Evolutionary conservation across 2,888 invertebrate species (phyloP), one percentile per base, ranked within the genome.

Genomic region (Apotomis betuletana): DNA sequence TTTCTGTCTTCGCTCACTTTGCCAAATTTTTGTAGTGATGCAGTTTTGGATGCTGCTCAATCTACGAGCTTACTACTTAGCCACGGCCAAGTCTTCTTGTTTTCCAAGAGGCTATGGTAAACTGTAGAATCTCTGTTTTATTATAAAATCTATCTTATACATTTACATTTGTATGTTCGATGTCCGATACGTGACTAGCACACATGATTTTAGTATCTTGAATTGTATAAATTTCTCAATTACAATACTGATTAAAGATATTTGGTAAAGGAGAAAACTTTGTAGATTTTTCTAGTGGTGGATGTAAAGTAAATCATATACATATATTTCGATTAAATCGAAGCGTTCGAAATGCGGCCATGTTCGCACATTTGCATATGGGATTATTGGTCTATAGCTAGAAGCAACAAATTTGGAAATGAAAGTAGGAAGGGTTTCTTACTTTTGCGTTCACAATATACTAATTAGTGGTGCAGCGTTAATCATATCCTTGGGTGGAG

Each of bases 11-110:
- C 46, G 77, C 79, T 79, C 79, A 79, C 74, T 75, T 74, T 74
- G 79, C 80, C 79, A 80, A 80, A 79, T 79, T 78, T 78, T 77
- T 60, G 68, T 75, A 74, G 58, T 52, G 15, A 60, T 15, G 58
- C 52, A 67, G 55, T 46, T 44, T 44, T 55, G 36, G 55, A 65
- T 57, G 10, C 55, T 36, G 65, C 65, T 65, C 65, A 65, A 65
- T 57, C 46, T 36, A 36, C 5, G 65, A 57, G 65, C 55, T 65
- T 65, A 44, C 15, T 41, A 49, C 44, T 44, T 6, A 8, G 41
- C 15, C 54, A 64, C 54, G 41, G 52, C 52, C 63, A 54, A 63
- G 63, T 54, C 41, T 41, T n/a, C 8, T 51, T 36, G 36, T 51
- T 27, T 5, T 3, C 12, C 10, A 15, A 38, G 13, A 38, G 52